Conservation (phyloP, 1,140 invertebrate genomes). For the Drosophila lacteicornis region DNA sequence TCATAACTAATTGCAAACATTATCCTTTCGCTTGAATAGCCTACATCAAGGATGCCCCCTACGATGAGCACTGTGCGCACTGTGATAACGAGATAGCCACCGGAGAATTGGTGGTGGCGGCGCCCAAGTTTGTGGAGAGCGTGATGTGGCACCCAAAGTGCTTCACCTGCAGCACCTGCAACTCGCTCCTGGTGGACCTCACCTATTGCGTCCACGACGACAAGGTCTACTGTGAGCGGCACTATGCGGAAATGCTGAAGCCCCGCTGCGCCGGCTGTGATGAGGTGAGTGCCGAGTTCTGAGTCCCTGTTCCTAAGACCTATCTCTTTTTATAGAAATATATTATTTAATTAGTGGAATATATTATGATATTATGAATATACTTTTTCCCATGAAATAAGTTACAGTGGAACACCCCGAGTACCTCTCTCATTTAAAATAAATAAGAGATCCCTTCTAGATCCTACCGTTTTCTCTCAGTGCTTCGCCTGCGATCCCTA, state of each 20-base stretch:
- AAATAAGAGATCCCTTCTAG: background rate
- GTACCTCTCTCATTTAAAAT: background rate
- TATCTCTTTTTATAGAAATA: too few relatives aligned
- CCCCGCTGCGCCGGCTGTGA: slow-evolving; percentile 97
- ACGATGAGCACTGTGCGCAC: slow-evolving; percentile 85
- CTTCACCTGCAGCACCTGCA: slow-evolving; percentile 93
- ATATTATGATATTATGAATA: too few relatives aligned
- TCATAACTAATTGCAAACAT: slow-evolving; percentile 12
- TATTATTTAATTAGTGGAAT: too few relatives aligned
- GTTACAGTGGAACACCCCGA: background rate
- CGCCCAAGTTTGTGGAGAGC: slow-evolving; percentile 86
- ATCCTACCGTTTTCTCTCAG: background rate
- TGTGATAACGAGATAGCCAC: slow-evolving; percentile 86
- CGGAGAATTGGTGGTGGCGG: slow-evolving; percentile 86
- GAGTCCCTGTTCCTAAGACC: too few relatives aligned
- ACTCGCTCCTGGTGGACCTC: slow-evolving; percentile 95
- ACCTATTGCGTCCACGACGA: slow-evolving; percentile 96
- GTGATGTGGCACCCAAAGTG: slow-evolving; percentile 94
- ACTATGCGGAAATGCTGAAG: slow-evolving; percentile 96
- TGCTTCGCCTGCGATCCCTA: slow-evolving; percentile 37
- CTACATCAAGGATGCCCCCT: slow-evolving; percentile 83
- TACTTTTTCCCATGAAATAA: background rate
- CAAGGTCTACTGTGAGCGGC: slow-evolving; percentile 94
- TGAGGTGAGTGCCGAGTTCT: slow-evolving; percentile 90
- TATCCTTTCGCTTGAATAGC: slow-evolving; percentile 40